phyloP scores from a whole-genome alignment of 23 tunicate genomes.

The Oikopleura albicans region DNA sequence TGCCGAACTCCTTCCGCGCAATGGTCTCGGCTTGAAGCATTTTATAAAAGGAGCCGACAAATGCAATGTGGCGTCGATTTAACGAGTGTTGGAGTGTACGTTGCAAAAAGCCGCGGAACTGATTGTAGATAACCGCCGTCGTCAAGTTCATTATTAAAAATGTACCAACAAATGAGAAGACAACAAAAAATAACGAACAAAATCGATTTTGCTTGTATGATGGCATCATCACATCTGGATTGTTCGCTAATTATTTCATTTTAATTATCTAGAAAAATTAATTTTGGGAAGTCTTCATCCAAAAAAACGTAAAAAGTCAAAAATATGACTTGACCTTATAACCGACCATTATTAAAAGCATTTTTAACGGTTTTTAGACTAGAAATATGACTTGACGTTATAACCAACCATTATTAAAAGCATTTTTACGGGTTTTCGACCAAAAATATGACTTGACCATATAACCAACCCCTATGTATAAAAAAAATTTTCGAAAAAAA shows the following conservation, averaged over 20 bases:
- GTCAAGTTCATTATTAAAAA: constrained; percentile 66
- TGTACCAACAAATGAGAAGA: constrained; percentile 76
- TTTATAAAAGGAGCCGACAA: not conserved
- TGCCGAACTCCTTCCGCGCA: not conserved
- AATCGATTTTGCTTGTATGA: constrained; percentile 81
- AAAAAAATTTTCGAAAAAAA: no score
- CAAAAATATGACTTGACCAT: no score
- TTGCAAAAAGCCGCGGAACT: constrained; percentile 86
- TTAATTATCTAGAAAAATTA: no score
- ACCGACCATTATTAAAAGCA: no score
- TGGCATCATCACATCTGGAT: constrained; percentile 99
- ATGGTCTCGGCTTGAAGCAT: not conserved
- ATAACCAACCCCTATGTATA: no score
- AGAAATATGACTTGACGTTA: no score
- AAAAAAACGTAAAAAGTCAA: no score
- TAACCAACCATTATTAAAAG: no score
- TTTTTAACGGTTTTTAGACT: no score
- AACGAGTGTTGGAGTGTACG: constrained; percentile 55
- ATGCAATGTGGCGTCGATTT: not conserved
- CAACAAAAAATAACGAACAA: constrained; percentile 63
- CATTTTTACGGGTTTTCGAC: no score
- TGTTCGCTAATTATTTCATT: constrained; percentile 51
- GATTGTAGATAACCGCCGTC: constrained; percentile 90
- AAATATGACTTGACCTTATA: no score
- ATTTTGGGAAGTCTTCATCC: no score